phyloP scores from a whole-genome alignment of 2,888 invertebrate species.

The Leucoma salicis region DNA sequence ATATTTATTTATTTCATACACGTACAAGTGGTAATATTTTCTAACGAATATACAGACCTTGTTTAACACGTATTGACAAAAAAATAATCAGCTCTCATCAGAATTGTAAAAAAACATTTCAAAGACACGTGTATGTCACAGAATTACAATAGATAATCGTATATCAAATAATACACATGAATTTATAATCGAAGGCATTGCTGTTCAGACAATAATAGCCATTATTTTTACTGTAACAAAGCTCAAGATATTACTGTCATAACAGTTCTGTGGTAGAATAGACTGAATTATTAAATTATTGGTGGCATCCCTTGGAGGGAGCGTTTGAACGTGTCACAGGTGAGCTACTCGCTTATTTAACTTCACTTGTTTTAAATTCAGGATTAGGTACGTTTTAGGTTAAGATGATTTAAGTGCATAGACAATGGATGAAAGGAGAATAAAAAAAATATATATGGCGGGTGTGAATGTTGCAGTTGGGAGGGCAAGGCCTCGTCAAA shows the following conservation, averaged over 20 bases:
- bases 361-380: too few species aligned
- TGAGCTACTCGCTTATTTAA: background rate
- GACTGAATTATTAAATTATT: conserved; percentile 65
- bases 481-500: too few species aligned
- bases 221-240: conserved; percentile 39
- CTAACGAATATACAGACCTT: background rate
- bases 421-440: too few species aligned
- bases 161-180: conserved; percentile 35
- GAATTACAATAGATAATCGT: conserved; percentile 34
- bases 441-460: too few species aligned
- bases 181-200: conserved; percentile 23
- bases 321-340: conserved; percentile 35
- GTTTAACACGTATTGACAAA: conserved; percentile 19
- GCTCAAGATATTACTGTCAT: conserved; percentile 40
- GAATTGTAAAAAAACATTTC: conserved; percentile 24
- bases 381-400: too few species aligned
- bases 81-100: conserved; percentile 26
- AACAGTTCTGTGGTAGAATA: conserved; percentile 39
- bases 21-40: background rate
- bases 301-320: conserved; percentile 46
- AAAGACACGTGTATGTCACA: conserved; percentile 10
- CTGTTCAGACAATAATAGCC: conserved; percentile 43
- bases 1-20: background rate
- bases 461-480: too few species aligned
- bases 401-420: too few species aligned